These are phyloP conservation scores for Hafferia zeledoni DNA, from an alignment of 2,797 vertebrate genomes.

Conservation along the genomic window DNA sequence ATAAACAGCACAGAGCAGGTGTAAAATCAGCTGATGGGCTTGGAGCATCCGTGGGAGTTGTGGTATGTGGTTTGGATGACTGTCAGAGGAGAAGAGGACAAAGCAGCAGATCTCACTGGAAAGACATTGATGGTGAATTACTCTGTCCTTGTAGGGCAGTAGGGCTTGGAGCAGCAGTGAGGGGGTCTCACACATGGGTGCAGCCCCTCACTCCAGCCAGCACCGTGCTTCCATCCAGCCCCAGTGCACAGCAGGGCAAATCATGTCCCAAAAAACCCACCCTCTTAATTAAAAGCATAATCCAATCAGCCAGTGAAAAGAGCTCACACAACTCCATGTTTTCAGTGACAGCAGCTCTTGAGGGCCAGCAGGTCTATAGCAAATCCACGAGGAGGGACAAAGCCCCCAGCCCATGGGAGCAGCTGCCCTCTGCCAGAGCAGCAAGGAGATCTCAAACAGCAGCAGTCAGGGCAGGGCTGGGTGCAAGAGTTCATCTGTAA, in stretches of 20 bases:
- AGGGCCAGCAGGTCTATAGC: not conserved
- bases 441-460: not conserved
- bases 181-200: not conserved
- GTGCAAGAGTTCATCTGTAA: not conserved
- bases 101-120: not conserved
- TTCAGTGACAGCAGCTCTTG: not conserved
- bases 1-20: not conserved
- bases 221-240: accelerated
- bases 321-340: accelerated
- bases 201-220: not conserved
- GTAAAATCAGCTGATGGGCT: not conserved
- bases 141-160: not conserved
- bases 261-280: not conserved
- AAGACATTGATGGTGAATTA: not conserved
- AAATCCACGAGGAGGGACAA: not conserved
- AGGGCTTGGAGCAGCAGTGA: not conserved
- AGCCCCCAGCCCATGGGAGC: not conserved
- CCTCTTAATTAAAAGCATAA: not conserved
- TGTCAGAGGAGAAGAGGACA: not conserved
- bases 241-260: accelerated
- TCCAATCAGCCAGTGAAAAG: not conserved
- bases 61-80: not conserved
- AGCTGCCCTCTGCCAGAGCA: accelerated
- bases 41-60: not conserved
- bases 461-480: not conserved